Evolutionary conservation across 2,113 vertebrate genomes (phyloP), one percentile per base, ranked within the genome.

Genomic region (Lepus timidus): DNA sequence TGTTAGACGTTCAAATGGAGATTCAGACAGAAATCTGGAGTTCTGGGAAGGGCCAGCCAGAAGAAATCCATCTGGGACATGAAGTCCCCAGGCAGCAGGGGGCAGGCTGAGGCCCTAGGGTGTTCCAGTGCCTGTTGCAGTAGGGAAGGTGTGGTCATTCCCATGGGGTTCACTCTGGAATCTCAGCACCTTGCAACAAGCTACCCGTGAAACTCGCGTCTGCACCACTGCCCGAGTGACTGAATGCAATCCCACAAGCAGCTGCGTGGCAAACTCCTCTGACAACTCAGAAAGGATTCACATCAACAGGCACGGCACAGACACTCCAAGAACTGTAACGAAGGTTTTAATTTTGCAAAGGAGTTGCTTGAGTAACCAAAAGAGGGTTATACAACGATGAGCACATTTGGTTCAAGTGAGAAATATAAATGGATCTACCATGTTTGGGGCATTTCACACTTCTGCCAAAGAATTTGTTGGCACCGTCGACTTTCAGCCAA

Each of bases 201-300:
- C 17, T 62, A 61, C 49, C 73, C 39, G 13, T 83, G 74, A 70
- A 88, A 64, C 1, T 49, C 51, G 74, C 13, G 91, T 27, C 51
- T 51, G 20, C 27, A 49, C 27, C 68, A 73, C 0, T 85, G 79
- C 33, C 70, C 36, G 20, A 75, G 61, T 82, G 81, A n/a, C 4
- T 29, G n/a, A 81, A 49, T 23, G 10, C 22, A 80, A 85, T 93
- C 79, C 44, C 7, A 75, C 44, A 64, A 88, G 51, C 31, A 70
- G 76, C 25, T 82, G 33, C 52, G 67, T 55, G 65, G 64, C n/a
- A 83, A 79, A 75, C 88, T 79, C 44, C 55, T 88, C 49, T 44
- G 39, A 62, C 16, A 67, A 93, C 74, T 82, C 33, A 65, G 62
- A 95, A 95, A 85, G 55, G 70, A 88, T 39, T 52, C 92, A 90